These are phyloP conservation scores for Denticeps clupeoides DNA, from an alignment of 2,797 vertebrate genomes.

Conservation along the genomic window DNA sequence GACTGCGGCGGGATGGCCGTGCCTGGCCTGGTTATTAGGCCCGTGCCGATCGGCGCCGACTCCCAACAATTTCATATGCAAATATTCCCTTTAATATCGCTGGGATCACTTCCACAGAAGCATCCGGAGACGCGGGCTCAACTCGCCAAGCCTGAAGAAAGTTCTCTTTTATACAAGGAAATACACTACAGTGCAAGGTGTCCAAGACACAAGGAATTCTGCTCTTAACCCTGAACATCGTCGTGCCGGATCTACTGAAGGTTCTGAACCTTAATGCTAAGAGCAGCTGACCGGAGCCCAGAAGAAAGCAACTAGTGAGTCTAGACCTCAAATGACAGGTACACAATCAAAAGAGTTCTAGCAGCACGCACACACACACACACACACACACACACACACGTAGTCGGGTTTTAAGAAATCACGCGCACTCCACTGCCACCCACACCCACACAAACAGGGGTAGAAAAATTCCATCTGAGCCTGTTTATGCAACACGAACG, in stretches of 20 bases:
- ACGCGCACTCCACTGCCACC: neutral
- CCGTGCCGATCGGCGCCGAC: slow-evolving; percentile 5
- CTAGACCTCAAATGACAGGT: too few relatives aligned
- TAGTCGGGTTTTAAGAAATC: neutral
- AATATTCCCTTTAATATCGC: neutral
- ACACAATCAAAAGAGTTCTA: too few relatives aligned
- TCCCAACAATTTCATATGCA: slow-evolving; percentile 10
- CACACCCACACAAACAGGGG: neutral
- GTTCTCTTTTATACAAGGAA: too few relatives aligned
- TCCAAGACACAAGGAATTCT: too few relatives aligned
- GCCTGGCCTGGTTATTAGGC: slow-evolving; percentile 1
- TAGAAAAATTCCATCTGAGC: slow-evolving; percentile 44
- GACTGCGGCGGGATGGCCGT: slow-evolving; percentile 5
- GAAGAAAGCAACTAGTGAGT: too few relatives aligned
- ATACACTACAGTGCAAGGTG: too few relatives aligned
- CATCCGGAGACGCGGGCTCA: too few relatives aligned
- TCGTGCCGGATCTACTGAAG: too few relatives aligned
- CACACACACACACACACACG: neutral
- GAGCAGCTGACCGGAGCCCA: too few relatives aligned
- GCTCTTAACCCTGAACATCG: too few relatives aligned
- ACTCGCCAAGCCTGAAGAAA: too few relatives aligned
- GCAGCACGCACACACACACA: neutral
- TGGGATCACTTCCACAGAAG: neutral
- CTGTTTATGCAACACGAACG: slow-evolving; percentile 67
- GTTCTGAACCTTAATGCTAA: too few relatives aligned